Percentiles rank a stretch among this genome's conserved stretches.
These are phyloP conservation scores for Styela clava DNA, from an alignment of 23 tunicate genomes.

Conservation along the genomic window DNA sequence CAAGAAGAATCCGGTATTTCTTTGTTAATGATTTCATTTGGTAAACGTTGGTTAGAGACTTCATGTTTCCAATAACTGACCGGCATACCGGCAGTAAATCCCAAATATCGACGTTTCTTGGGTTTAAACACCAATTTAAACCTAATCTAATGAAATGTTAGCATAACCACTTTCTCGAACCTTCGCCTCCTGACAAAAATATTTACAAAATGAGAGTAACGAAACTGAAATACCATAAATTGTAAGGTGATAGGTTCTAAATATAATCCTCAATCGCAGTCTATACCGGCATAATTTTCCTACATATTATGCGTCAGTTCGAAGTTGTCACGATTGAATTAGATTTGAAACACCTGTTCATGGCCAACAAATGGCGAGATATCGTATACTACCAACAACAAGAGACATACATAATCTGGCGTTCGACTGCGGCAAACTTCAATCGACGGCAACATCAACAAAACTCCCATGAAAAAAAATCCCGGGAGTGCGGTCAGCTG, in stretches of 20 bases:
- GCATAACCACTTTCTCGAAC: background rate
- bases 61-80: background rate
- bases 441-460: background rate
- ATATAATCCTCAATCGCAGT: too few relatives aligned
- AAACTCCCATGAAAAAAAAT: background rate
- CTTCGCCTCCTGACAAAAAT: too few relatives aligned
- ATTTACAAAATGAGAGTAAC: too few relatives aligned
- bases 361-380: background rate
- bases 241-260: too few relatives aligned
- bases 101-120: background rate
- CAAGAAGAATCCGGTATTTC: too few relatives aligned
- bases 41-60: too few relatives aligned
- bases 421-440: background rate
- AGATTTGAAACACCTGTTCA: background rate
- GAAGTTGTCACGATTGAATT: background rate
- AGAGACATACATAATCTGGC: background rate
- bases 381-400: background rate
- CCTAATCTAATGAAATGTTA: too few relatives aligned
- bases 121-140: too few relatives aligned
- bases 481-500: slow-evolving; percentile 1
- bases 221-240: too few relatives aligned
- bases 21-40: too few relatives aligned
- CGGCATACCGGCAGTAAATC: background rate
- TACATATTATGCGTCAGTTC: too few relatives aligned
- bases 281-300: too few relatives aligned